Conservation (phyloP, 2,113 vertebrate genomes). For the Scatophagus argus region DNA sequence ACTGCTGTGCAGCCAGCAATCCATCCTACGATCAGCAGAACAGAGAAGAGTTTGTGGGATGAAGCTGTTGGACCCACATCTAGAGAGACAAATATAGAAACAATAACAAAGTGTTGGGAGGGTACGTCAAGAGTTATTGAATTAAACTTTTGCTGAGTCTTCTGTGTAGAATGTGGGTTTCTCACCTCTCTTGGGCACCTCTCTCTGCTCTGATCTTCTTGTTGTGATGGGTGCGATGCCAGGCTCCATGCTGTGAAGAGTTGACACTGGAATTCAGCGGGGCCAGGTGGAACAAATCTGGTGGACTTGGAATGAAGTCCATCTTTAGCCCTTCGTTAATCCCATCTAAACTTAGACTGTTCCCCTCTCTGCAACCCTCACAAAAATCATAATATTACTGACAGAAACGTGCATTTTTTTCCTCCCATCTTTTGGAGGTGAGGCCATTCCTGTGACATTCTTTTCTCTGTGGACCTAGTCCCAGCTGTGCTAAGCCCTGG, state of each 20-base stretch:
- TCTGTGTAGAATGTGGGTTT: conserved; percentile 3
- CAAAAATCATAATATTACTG: neutral
- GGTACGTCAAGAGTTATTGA: conserved; percentile 16
- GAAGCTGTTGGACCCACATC: conserved; percentile 33
- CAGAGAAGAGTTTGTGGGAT: conserved; percentile 42
- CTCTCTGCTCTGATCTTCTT: conserved; percentile 36
- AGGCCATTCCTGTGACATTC: conserved; percentile 18
- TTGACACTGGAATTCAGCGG: conserved; percentile 42
- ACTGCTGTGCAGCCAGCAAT: conserved; percentile 55
- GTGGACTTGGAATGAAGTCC: conserved; percentile 36
- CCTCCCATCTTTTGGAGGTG: conserved; percentile 14
- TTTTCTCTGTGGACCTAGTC: conserved; percentile 59
- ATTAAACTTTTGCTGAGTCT: neutral
- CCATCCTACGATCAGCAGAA: conserved; percentile 68
- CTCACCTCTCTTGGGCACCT: conserved; percentile 59
- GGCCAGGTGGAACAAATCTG: conserved; percentile 45
- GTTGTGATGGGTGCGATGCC: conserved; percentile 38
- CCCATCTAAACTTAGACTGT: conserved; percentile 31
- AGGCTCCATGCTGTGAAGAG: conserved; percentile 39
- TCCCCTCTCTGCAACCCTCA: neutral
- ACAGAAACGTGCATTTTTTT: conserved; percentile 1
- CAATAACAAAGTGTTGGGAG: conserved; percentile 20
- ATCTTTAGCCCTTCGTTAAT: conserved; percentile 29
- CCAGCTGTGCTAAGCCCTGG: conserved; percentile 54
- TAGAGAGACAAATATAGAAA: conserved; percentile 42